Evolutionary conservation across 2,113 vertebrate species (phyloP).

Genomic region (Apodemus sylvaticus): DNA sequence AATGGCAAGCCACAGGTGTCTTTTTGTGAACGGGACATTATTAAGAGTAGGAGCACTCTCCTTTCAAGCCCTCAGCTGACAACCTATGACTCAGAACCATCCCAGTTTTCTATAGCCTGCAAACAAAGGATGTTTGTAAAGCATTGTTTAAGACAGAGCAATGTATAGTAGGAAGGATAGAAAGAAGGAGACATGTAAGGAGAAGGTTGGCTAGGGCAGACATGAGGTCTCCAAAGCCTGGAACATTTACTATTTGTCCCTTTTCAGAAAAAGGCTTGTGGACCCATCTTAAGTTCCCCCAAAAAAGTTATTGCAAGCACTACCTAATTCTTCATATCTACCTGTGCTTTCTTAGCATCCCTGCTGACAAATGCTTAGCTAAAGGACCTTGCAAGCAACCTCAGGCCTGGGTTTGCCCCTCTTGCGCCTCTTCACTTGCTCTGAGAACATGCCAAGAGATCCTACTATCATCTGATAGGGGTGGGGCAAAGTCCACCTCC

Average conservation of each 20-base stretch:
- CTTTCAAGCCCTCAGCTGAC: background rate
- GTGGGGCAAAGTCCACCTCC: background rate
- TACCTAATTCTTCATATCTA: rapidly evolving
- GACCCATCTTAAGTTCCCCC: background rate
- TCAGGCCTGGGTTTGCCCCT: background rate
- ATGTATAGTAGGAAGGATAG: background rate
- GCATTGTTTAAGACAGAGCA: background rate
- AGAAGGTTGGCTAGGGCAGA: background rate
- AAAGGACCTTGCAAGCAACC: background rate
- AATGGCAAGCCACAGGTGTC: background rate
- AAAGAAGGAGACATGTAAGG: background rate
- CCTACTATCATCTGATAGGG: background rate
- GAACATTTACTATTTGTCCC: background rate
- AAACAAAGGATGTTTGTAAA: background rate
- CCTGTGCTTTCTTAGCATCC: no score
- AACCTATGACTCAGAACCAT: background rate
- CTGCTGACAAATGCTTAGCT: background rate
- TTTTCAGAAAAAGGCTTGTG: background rate
- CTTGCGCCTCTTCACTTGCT: background rate
- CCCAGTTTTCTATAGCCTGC: background rate
- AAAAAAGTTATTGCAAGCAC: background rate
- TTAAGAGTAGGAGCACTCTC: background rate
- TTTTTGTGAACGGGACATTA: constrained; percentile 17
- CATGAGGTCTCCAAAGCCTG: background rate
- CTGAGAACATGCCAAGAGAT: background rate